Conservation (phyloP, 2,888 invertebrate species). For the Chaitophorus viminalis region DNA sequence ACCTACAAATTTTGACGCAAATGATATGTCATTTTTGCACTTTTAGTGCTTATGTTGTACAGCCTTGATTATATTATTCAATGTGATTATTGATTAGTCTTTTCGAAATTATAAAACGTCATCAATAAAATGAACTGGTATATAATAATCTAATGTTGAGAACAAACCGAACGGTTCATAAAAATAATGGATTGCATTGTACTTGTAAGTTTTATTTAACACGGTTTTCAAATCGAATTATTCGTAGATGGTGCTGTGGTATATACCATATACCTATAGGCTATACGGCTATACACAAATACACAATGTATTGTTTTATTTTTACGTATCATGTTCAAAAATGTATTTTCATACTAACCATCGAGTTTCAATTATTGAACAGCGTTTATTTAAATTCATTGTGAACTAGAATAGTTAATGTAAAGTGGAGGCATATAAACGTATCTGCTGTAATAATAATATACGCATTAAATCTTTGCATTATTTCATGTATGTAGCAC, state of each 20-base stretch:
- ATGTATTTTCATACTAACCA: background rate
- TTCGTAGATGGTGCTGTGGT: background rate
- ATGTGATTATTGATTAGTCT: too few relatives aligned
- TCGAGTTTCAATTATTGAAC: background rate
- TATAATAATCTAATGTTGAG: background rate
- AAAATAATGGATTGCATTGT: background rate
- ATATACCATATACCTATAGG: too few relatives aligned
- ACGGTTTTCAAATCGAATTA: background rate
- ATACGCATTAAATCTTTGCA: background rate
- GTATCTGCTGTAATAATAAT: background rate
- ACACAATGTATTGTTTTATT: background rate
- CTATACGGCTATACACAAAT: too few relatives aligned
- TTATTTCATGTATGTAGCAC: background rate
- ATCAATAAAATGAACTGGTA: background rate
- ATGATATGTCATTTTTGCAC: too few relatives aligned
- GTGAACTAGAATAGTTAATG: background rate
- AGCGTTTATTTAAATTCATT: background rate
- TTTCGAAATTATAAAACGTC: background rate
- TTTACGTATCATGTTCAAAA: background rate
- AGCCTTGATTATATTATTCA: too few relatives aligned
- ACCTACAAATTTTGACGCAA: too few relatives aligned
- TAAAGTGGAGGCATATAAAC: background rate
- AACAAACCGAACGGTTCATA: background rate
- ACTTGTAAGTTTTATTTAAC: background rate
- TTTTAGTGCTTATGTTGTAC: too few relatives aligned